These are phyloP conservation scores for Steatornis caripensis DNA, from an alignment of 2,113 vertebrate genomes.

Conservation along the genomic window DNA sequence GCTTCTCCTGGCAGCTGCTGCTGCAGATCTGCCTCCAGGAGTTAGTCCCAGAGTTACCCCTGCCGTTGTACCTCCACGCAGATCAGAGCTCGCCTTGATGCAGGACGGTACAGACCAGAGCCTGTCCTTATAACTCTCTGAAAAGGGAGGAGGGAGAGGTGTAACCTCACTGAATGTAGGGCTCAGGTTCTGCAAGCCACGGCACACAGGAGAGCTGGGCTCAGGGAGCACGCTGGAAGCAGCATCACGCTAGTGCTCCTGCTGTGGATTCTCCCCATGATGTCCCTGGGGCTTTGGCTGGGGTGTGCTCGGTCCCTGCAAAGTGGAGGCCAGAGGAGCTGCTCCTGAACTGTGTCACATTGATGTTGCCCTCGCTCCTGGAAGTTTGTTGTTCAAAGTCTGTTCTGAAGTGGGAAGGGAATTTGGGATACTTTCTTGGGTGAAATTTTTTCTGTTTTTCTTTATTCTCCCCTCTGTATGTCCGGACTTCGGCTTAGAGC, in stretches of 20 bases:
- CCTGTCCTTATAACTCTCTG: not conserved
- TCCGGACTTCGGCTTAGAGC: not conserved
- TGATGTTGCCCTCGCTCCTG: not conserved
- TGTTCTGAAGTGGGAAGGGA: not conserved
- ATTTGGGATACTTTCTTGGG: not conserved
- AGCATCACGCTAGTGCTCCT: accelerated
- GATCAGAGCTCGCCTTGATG: not conserved
- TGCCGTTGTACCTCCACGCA: not conserved
- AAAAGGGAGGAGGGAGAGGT: not conserved
- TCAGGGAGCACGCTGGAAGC: not conserved
- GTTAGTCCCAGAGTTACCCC: not conserved
- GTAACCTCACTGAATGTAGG: not conserved
- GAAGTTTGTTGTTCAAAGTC: not conserved
- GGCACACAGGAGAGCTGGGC: not conserved
- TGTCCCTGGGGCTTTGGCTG: not conserved
- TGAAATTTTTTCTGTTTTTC: no score
- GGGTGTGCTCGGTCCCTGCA: not conserved
- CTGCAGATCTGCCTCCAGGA: not conserved
- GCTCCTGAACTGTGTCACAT: not conserved
- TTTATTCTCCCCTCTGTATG: not conserved
- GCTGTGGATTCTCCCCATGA: not conserved
- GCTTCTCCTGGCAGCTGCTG: not conserved
- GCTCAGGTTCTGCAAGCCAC: not conserved
- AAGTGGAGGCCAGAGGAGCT: not conserved
- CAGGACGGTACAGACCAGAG: not conserved